Evolutionary conservation across 1,140 invertebrate genomes (phyloP).

Genomic region (Drosophila kanapiae): DNA sequence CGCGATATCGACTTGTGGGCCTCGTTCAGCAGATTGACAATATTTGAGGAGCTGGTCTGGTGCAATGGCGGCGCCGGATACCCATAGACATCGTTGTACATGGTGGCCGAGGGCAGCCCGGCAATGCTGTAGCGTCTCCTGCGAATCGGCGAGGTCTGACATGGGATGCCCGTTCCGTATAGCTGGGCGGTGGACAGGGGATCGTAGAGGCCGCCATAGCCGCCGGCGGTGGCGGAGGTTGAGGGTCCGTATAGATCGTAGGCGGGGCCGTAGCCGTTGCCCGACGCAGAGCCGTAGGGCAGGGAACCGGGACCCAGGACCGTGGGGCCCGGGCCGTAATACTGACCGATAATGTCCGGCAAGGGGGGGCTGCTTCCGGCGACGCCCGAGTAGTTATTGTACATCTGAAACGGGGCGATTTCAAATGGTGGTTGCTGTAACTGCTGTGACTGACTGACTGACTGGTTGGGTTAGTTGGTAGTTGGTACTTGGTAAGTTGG

Average conservation of each 20-base stretch:
- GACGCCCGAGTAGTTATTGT: conserved; percentile 78
- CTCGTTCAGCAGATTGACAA: conserved; percentile 84
- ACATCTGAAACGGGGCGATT: conserved; percentile 85
- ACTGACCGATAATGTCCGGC: conserved; percentile 84
- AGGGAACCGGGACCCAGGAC: conserved; percentile 19
- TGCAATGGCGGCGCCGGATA: conserved; percentile 77
- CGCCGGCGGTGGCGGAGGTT: conserved; percentile 43
- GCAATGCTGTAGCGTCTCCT: conserved; percentile 84
- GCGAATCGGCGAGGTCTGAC: conserved; percentile 76
- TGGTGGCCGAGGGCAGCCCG: conserved; percentile 82
- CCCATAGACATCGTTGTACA: conserved; percentile 81
- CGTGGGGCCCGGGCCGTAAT: conserved; percentile 60
- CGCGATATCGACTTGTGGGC: conserved; percentile 85
- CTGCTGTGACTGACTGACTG: conserved; percentile 67
- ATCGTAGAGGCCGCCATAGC: conserved; percentile 54
- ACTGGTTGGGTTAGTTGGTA: conserved; percentile 36
- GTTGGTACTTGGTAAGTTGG: conserved; percentile 13
- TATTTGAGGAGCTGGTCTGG: conserved; percentile 80
- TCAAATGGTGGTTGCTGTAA: conserved; percentile 65
- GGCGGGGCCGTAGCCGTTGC: conserved; percentile 50
- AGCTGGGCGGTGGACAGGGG: conserved; percentile 47
- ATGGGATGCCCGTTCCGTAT: conserved; percentile 38
- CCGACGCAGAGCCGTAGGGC: conserved; percentile 34
- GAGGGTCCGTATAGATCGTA: conserved; percentile 71
- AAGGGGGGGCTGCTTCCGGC: conserved; percentile 83